phyloP scores from a whole-genome alignment of 2,113 vertebrate genomes.

The Alaudala cheleensis region DNA sequence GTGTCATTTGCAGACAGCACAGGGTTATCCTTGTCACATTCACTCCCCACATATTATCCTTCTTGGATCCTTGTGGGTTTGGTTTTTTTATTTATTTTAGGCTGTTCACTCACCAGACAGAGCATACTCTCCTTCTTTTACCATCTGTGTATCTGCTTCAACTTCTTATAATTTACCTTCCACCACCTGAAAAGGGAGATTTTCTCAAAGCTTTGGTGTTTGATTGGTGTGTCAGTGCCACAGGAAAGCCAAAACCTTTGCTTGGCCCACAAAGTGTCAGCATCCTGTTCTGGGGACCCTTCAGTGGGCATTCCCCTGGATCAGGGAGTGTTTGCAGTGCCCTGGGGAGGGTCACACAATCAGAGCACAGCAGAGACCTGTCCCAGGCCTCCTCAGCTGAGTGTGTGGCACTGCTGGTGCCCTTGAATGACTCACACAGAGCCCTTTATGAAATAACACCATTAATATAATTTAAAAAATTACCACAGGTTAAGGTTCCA shows the following conservation, averaged over 20 bases:
- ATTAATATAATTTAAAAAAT: neutral
- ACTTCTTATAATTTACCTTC: neutral
- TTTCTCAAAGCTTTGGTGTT: neutral
- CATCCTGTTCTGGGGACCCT: neutral
- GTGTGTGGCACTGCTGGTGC: neutral
- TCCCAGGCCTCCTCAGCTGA: accelerated
- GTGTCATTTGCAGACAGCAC: neutral
- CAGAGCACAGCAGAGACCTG: neutral
- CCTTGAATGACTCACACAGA: neutral
- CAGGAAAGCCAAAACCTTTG: neutral
- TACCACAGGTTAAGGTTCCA: neutral
- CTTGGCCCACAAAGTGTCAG: neutral
- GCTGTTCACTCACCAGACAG: neutral
- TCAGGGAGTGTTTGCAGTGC: neutral
- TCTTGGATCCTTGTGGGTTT: neutral
- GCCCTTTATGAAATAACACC: neutral
- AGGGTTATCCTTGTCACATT: neutral
- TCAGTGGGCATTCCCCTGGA: neutral
- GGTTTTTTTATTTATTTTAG: neutral
- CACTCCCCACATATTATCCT: neutral
- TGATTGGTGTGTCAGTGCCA: neutral
- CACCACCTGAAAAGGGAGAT: neutral
- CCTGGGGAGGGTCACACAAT: neutral
- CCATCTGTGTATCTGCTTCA: neutral
- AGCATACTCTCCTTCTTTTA: neutral